Percentiles rank a stretch among this genome's conserved stretches.
These are phyloP conservation scores for Alentia gelatinosa DNA, from an alignment of 2,888 invertebrate genomes.

Conservation along the genomic window DNA sequence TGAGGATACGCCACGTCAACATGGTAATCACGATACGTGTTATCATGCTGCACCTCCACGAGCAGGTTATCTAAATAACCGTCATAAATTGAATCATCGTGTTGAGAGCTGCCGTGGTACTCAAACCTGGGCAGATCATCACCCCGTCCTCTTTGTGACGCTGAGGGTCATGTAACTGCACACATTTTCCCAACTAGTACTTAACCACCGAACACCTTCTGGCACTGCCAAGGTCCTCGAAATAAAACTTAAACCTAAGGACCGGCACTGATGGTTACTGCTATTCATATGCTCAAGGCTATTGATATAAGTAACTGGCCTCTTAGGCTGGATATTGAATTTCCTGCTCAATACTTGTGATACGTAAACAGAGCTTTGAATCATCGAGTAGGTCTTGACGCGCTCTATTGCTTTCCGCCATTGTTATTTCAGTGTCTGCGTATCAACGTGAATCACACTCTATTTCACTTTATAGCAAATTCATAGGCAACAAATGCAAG, in stretches of 20 bases:
- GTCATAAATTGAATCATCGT: neutral
- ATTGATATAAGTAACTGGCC: neutral
- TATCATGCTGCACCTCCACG: neutral
- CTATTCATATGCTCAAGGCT: neutral
- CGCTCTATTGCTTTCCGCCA: no score
- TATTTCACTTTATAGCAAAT: no score
- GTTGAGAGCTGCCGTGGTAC: neutral
- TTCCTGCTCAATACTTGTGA: neutral
- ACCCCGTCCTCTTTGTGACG: neutral
- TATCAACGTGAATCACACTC: no score
- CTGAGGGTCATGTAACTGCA: neutral
- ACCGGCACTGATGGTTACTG: neutral
- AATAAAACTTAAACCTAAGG: neutral
- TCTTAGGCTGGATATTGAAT: neutral
- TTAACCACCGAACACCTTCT: neutral
- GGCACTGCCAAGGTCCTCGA: neutral
- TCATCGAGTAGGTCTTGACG: no score
- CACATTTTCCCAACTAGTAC: neutral
- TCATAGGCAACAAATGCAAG: no score
- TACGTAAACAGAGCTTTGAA: neutral
- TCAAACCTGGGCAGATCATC: neutral
- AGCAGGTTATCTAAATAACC: neutral
- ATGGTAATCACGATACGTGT: neutral
- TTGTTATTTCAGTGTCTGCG: no score
- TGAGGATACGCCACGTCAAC: no score